Evolutionary conservation across 2,888 invertebrate species (phyloP).

Genomic region (Stenotaenia linearis): DNA sequence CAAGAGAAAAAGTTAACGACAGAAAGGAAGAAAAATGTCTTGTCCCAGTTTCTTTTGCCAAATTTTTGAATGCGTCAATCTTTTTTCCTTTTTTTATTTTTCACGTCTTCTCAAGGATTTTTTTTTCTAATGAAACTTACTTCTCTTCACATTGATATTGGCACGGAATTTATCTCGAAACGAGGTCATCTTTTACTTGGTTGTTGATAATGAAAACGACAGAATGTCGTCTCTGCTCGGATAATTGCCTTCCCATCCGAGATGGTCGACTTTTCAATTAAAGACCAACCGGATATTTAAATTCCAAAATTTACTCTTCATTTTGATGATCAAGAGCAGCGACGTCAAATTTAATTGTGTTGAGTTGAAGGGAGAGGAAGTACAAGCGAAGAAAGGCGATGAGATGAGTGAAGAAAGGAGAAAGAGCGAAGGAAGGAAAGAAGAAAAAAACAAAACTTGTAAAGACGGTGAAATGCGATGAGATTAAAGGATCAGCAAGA

Average conservation of each 20-base stretch:
- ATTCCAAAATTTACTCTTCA: neutral
- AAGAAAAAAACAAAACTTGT: neutral
- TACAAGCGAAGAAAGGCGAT: neutral
- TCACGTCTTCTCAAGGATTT: neutral
- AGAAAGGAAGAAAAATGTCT: neutral
- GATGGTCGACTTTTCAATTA: neutral
- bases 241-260: neutral
- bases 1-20: neutral
- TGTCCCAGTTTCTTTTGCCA: slow-evolving; percentile 15
- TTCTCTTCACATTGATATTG: neutral
- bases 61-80: slow-evolving; percentile 18
- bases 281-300: neutral
- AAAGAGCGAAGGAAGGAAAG: neutral
- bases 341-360: neutral
- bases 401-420: neutral
- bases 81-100: neutral
- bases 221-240: neutral
- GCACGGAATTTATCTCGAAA: neutral
- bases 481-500: neutral
- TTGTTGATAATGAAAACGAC: neutral
- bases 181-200: neutral
- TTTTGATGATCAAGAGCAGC: neutral
- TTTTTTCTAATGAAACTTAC: neutral
- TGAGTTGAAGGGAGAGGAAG: neutral
- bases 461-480: neutral